These are phyloP conservation scores for Stomorhina lunata DNA, from an alignment of 2,888 invertebrate species.

Conservation along the genomic window DNA sequence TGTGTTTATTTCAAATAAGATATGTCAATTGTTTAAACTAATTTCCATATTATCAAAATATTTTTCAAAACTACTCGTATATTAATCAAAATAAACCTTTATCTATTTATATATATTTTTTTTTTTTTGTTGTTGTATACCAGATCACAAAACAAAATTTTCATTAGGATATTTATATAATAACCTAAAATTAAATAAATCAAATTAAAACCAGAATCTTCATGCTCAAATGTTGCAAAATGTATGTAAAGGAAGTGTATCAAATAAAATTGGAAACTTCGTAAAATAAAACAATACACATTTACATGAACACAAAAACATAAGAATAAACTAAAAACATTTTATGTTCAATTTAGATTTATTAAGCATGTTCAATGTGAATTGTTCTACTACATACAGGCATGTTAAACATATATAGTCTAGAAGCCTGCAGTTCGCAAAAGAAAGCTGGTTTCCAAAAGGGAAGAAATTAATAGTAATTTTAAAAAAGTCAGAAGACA, in stretches of 20 bases:
- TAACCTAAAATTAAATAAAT: conserved; percentile 48
- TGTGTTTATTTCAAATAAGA: neutral
- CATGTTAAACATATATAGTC: too few relatives aligned
- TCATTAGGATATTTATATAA: conserved; percentile 38
- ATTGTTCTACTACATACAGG: too few relatives aligned
- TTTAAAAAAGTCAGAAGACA: too few relatives aligned
- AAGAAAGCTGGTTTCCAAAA: too few relatives aligned
- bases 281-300: neutral
- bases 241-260: neutral
- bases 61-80: too few relatives aligned
- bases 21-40: neutral
- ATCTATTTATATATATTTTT: too few relatives aligned
- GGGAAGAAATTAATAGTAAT: too few relatives aligned
- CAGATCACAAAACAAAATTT: conserved; percentile 33
- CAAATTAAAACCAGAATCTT: conserved; percentile 43
- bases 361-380: neutral
- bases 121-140: too few relatives aligned
- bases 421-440: too few relatives aligned
- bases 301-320: neutral
- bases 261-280: neutral
- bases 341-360: neutral
- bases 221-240: neutral
- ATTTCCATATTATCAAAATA: neutral
- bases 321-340: neutral
- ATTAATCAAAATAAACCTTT: too few relatives aligned